These are phyloP conservation scores for Pogonomyrmex californicus DNA, from an alignment of 1,140 invertebrate species.

Conservation along the genomic window DNA sequence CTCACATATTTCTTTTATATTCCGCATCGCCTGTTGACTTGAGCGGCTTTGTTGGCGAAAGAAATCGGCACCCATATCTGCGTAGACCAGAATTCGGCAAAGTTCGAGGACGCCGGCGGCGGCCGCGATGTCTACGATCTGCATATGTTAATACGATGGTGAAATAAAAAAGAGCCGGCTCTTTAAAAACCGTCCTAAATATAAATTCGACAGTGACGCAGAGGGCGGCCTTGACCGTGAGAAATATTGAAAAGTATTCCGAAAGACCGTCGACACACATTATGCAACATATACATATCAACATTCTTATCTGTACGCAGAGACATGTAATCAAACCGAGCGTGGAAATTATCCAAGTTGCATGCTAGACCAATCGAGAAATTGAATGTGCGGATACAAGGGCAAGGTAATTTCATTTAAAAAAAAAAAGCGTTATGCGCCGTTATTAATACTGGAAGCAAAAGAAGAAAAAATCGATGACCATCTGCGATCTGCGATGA, in stretches of 20 bases:
- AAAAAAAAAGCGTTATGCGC: not conserved
- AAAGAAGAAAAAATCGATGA: not conserved
- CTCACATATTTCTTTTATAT: conserved; percentile 42
- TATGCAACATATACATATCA: conserved; percentile 37
- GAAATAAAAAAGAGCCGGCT: conserved; percentile 5
- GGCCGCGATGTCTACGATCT: conserved; percentile 22
- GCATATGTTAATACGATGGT: conserved; percentile 27
- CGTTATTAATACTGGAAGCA: not conserved
- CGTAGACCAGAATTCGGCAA: conserved; percentile 24
- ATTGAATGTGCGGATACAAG: not conserved
- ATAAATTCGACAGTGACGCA: conserved; percentile 76
- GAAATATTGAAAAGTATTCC: conserved; percentile 81
- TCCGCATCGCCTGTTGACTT: not conserved
- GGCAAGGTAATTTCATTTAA: not conserved
- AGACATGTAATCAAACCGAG: conserved; percentile 21
- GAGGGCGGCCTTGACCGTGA: conserved; percentile 83
- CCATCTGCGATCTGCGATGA: too few species aligned
- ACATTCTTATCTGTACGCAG: conserved; percentile 35
- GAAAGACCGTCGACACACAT: conserved; percentile 53
- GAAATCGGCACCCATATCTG: conserved; percentile 10
- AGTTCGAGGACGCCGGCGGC: conserved; percentile 33
- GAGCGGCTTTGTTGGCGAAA: conserved; percentile 11
- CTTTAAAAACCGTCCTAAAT: conserved; percentile 67
- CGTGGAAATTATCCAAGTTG: conserved; percentile 13
- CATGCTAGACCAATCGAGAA: not conserved